Evolutionary conservation across 2,797 vertebrate species (phyloP).

Genomic region (Tenualosa thibaudeaui): DNA sequence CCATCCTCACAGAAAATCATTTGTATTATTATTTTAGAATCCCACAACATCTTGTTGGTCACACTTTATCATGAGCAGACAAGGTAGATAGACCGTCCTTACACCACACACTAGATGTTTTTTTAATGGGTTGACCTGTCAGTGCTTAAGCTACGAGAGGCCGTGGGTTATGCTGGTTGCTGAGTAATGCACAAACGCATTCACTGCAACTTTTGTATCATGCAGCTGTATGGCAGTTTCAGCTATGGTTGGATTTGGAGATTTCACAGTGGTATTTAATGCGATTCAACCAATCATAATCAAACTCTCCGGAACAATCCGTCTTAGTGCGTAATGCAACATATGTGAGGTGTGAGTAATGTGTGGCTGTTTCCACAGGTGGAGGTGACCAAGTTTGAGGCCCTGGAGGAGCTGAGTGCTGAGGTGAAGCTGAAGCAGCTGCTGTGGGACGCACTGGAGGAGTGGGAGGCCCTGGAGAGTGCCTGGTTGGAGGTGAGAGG

Average conservation of each 20-base stretch:
- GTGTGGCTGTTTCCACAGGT: constrained; percentile 65
- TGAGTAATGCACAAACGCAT: no score
- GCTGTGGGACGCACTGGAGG: constrained; percentile 81
- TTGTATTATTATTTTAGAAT: background rate
- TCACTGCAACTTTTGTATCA: no score
- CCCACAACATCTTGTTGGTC: background rate
- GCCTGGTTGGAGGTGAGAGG: constrained; percentile 76
- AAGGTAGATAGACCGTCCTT: background rate
- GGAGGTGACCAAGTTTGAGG: constrained; percentile 80
- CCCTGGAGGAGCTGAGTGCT: constrained; percentile 74
- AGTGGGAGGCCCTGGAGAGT: constrained; percentile 76
- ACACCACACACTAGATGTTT: no score
- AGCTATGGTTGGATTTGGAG: no score
- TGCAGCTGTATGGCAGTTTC: no score
- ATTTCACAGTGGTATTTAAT: no score
- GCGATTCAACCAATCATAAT: no score
- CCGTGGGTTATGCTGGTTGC: no score
- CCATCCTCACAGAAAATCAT: background rate
- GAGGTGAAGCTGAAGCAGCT: constrained; percentile 80
- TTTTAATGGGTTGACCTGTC: no score
- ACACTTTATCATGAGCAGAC: background rate
- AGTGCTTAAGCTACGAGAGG: no score
- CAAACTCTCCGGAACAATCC: no score
- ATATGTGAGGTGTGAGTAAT: background rate
- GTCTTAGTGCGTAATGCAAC: no score